Evolutionary conservation across 2,797 vertebrate genomes (phyloP).

Genomic region (Centroberyx gerrardi): DNA sequence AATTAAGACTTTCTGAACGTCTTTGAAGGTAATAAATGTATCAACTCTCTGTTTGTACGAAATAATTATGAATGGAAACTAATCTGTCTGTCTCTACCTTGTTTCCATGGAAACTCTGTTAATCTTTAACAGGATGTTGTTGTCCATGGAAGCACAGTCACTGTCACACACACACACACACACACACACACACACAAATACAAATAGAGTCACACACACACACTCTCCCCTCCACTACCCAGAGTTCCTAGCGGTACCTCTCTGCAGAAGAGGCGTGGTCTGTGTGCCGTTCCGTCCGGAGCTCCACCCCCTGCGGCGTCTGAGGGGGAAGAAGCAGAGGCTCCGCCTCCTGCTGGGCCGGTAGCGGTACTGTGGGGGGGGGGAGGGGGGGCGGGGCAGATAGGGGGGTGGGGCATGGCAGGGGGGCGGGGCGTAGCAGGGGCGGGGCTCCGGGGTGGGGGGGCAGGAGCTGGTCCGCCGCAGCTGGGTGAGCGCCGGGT

Average conservation of each 20-base stretch:
- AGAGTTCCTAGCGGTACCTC: conserved; percentile 61
- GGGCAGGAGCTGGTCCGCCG: conserved; percentile 47
- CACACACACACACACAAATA: neutral
- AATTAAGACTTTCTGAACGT: too few relatives aligned
- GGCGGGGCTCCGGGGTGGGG: conserved; percentile 49
- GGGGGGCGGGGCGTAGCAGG: conserved; percentile 18
- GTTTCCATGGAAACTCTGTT: too few relatives aligned
- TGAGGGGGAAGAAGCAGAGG: conserved; percentile 42
- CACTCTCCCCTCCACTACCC: neutral
- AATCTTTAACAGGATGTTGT: too few relatives aligned
- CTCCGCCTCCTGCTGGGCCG: conserved; percentile 45
- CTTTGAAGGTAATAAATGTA: too few relatives aligned
- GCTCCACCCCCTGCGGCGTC: neutral
- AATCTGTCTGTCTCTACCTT: too few relatives aligned
- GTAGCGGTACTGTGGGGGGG: conserved; percentile 67
- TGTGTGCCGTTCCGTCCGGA: conserved; percentile 13
- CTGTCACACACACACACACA: neutral
- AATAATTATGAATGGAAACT: too few relatives aligned
- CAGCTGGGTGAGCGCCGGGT: conserved; percentile 42
- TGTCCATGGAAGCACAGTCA: too few relatives aligned
- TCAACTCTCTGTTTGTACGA: too few relatives aligned
- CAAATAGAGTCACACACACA: neutral
- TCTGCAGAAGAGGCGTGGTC: conserved; percentile 69
- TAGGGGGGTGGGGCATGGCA: neutral
- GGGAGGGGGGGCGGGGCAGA: neutral